Percentiles rank a stretch among this genome's conserved stretches.
Evolutionary conservation across 2,113 vertebrate genomes (phyloP).

Genomic region (Eleginops maclovinus): DNA sequence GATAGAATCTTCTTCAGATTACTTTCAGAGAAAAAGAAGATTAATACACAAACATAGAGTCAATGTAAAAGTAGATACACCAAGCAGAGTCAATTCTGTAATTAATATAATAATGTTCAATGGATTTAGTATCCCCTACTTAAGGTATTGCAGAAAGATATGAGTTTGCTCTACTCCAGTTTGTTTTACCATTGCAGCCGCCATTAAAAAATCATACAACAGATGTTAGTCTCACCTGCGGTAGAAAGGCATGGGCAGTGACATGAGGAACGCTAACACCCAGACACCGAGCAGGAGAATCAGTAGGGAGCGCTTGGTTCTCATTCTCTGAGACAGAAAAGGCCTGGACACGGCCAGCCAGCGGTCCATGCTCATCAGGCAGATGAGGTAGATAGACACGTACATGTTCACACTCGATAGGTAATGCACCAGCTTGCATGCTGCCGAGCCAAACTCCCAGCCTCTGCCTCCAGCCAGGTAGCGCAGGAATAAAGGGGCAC

Average conservation of each 20-base stretch:
- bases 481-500: constrained; percentile 87
- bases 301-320: constrained; percentile 82
- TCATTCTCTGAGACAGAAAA: constrained; percentile 86
- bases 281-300: constrained; percentile 84
- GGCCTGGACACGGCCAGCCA: constrained; percentile 88
- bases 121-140: neutral
- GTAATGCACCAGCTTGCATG: constrained; percentile 90
- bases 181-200: neutral
- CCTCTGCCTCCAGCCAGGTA: constrained; percentile 74
- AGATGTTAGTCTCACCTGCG: constrained; percentile 77
- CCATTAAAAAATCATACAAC: neutral
- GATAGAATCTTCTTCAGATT: fast-evolving
- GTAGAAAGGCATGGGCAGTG: constrained; percentile 88
- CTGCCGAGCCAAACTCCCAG: constrained; percentile 86
- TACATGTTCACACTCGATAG: constrained; percentile 91
- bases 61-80: neutral
- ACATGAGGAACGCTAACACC: constrained; percentile 83
- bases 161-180: neutral
- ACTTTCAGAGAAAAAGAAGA: constrained; percentile 42
- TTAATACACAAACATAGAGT: neutral
- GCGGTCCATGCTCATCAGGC: constrained; percentile 91
- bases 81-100: neutral
- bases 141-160: neutral
- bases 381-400: constrained; percentile 91
- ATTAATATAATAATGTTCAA: no score